phyloP scores from a whole-genome alignment of 2,888 invertebrate genomes.

The Taphrorychus bicolor region DNA sequence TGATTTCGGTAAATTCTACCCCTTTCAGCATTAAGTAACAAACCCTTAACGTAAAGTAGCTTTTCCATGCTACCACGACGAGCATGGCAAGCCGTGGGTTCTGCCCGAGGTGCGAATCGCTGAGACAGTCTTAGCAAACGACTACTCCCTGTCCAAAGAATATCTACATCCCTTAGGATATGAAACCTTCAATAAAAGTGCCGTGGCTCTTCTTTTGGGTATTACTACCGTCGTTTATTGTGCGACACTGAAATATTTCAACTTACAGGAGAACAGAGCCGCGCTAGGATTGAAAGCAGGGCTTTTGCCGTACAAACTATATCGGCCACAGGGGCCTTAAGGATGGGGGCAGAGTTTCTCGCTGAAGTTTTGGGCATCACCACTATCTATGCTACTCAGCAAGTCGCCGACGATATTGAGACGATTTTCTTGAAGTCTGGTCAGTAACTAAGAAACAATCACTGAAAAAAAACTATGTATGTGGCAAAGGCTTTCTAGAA shows the following conservation, averaged over 20 bases:
- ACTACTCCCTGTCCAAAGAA: conserved; percentile 65
- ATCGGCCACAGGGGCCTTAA: conserved; percentile 71
- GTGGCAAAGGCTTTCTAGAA: conserved; percentile 25
- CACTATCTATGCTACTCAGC: conserved; percentile 67
- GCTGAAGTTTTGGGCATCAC: conserved; percentile 64
- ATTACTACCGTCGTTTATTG: too few species aligned
- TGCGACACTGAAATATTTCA: background rate
- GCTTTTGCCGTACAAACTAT: conserved; percentile 56
- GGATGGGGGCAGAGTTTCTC: conserved; percentile 69
- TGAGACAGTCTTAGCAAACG: conserved; percentile 60
- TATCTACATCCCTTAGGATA: conserved; percentile 70
- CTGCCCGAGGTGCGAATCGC: conserved; percentile 68
- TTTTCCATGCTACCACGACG: conserved; percentile 65
- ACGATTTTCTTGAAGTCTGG: conserved; percentile 70
- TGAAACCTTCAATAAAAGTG: conserved; percentile 51
- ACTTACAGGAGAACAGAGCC: conserved; percentile 54
- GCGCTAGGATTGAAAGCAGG: conserved; percentile 30
- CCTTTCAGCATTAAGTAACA: background rate
- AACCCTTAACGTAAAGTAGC: conserved; percentile 5
- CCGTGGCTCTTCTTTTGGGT: conserved; percentile 69
- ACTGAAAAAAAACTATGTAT: background rate
- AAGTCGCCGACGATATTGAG: conserved; percentile 74
- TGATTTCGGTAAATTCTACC: conserved; percentile 28
- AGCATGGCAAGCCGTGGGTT: conserved; percentile 67
- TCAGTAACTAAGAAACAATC: background rate